Evolutionary conservation across 2,113 vertebrate genomes (phyloP).

Genomic region (Zosterops japonicus): DNA sequence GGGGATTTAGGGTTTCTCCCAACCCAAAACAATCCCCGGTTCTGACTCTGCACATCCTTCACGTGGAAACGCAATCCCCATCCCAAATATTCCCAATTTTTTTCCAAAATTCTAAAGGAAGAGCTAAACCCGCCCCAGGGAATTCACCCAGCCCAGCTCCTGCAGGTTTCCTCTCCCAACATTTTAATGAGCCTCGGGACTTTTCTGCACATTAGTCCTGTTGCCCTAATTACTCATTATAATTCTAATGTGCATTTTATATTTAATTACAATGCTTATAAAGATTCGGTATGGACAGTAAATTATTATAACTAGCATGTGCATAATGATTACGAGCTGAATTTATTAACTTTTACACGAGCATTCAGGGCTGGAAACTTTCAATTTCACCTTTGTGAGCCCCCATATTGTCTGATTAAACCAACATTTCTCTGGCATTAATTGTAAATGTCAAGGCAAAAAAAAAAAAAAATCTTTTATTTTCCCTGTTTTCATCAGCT

Average conservation of each 20-base stretch:
- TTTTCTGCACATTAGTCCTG: slow-evolving; percentile 77
- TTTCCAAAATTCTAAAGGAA: neutral
- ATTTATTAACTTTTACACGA: slow-evolving; percentile 82
- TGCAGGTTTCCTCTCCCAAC: slow-evolving; percentile 69
- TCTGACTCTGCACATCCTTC: neutral
- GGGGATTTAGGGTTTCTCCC: neutral
- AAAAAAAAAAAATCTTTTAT: neutral
- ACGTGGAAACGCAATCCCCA: neutral
- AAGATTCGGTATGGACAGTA: slow-evolving; percentile 81
- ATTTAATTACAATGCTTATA: slow-evolving; percentile 87
- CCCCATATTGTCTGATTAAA: slow-evolving; percentile 76
- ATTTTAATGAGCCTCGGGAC: slow-evolving; percentile 80
- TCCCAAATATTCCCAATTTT: neutral
- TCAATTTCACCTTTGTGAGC: slow-evolving; percentile 76
- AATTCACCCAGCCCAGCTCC: slow-evolving; percentile 9
- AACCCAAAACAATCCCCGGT: neutral
- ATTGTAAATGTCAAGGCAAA: slow-evolving; percentile 63
- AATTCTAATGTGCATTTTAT: slow-evolving; percentile 84
- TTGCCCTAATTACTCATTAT: slow-evolving; percentile 82
- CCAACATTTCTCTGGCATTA: slow-evolving; percentile 73
- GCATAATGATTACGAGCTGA: slow-evolving; percentile 75
- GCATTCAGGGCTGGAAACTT: slow-evolving; percentile 72
- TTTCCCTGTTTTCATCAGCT: slow-evolving; percentile 38
- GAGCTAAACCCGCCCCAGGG: neutral
- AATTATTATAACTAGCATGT: slow-evolving; percentile 83